A percentile compares a stretch with the other conserved stretches of the same genome.
Evolutionary conservation across 2,888 invertebrate species (phyloP).

Genomic region (Pyrrhia umbra): DNA sequence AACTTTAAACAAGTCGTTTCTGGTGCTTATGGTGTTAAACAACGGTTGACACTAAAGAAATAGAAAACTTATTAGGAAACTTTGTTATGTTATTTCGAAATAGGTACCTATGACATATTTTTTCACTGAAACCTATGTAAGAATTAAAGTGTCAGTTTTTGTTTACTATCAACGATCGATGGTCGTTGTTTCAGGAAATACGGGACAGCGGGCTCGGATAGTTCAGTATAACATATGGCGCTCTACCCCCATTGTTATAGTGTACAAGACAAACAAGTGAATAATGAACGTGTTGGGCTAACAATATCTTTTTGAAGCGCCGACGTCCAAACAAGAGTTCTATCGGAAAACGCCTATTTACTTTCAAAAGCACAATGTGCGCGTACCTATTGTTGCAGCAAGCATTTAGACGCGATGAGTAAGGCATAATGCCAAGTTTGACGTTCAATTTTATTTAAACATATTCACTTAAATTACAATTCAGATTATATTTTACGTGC

Average conservation of each 20-base stretch:
- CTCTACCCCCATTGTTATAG: conserved; percentile 44
- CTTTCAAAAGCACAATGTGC: conserved; percentile 42
- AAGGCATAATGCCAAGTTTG: conserved; percentile 32
- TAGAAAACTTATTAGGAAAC: conserved; percentile 24
- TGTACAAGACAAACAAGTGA: conserved; percentile 60
- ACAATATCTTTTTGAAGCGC: conserved; percentile 53
- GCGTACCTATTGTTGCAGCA: conserved; percentile 34
- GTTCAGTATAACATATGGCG: conserved; percentile 54
- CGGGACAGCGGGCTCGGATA: conserved; percentile 44
- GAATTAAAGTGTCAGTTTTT: conserved; percentile 34
- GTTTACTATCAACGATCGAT: conserved; percentile 45
- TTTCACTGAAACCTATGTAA: conserved; percentile 27
- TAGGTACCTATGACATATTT: conserved; percentile 12
- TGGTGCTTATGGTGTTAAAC: conserved; percentile 46
- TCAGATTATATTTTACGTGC: conserved; percentile 28
- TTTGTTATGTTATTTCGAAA: conserved; percentile 15
- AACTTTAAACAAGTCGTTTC: conserved; percentile 51
- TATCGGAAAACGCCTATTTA: conserved; percentile 51
- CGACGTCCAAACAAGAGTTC: conserved; percentile 31
- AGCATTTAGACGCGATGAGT: conserved; percentile 30
- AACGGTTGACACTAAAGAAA: conserved; percentile 36
- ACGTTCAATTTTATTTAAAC: conserved; percentile 38
- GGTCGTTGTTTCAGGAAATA: conserved; percentile 50
- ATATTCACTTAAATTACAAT: conserved; percentile 39
- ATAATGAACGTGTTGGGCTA: conserved; percentile 50